Evolutionary conservation across 2,113 vertebrate genomes (phyloP).

Genomic region (Melanerpes aurifrons): DNA sequence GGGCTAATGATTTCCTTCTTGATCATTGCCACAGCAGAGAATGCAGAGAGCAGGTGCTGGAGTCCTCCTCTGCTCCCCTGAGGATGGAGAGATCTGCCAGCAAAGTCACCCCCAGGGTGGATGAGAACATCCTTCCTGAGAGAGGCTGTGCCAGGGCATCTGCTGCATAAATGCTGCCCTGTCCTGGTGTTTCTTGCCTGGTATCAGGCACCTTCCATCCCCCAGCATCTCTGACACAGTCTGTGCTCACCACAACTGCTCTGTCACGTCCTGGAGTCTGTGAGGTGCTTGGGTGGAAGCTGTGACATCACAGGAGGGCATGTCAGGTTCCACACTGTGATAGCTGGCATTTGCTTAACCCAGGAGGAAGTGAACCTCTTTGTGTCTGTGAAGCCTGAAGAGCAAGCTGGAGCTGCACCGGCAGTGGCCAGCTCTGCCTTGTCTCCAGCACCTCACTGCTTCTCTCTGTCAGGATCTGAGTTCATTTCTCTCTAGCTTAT

Average conservation of each 20-base stretch:
- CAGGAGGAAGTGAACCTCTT: slow-evolving; percentile 20
- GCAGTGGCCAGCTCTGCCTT: slow-evolving; percentile 51
- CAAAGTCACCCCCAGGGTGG: slow-evolving; percentile 8
- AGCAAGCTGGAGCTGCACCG: slow-evolving; percentile 30
- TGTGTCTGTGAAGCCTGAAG: slow-evolving; percentile 18
- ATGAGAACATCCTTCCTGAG: neutral
- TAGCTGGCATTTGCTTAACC: slow-evolving; percentile 43
- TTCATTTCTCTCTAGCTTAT: slow-evolving; percentile 53
- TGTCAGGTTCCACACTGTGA: neutral
- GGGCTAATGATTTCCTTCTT: slow-evolving; percentile 56
- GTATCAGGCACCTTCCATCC: neutral
- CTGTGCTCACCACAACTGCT: neutral
- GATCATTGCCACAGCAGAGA: neutral
- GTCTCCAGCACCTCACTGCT: slow-evolving; percentile 5
- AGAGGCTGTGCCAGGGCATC: neutral
- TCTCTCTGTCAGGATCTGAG: slow-evolving; percentile 7
- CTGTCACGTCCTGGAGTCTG: neutral
- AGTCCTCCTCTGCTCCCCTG: neutral
- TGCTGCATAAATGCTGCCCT: neutral
- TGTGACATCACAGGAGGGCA: neutral
- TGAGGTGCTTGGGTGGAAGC: neutral
- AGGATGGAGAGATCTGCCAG: neutral
- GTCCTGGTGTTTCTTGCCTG: neutral
- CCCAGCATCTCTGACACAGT: neutral
- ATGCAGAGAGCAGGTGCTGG: slow-evolving; percentile 29